Conservation (phyloP, 2,888 invertebrate species). For the Myopa testacea region DNA sequence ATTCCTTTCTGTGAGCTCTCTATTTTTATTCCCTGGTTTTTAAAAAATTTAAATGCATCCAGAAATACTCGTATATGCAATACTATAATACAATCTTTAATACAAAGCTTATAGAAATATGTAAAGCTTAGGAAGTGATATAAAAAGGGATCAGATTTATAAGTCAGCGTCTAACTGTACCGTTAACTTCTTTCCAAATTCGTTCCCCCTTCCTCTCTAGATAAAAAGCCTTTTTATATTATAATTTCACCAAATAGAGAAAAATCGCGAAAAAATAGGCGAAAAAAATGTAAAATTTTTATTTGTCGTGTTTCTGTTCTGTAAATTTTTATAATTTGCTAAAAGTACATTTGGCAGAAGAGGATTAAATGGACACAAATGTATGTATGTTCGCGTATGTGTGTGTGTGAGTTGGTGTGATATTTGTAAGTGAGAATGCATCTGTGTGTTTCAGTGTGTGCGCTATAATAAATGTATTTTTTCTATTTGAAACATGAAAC, state of each 20-base stretch:
- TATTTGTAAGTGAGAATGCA: not conserved
- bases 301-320: conserved; percentile 21
- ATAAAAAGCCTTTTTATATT: not conserved
- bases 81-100: too few relatives aligned
- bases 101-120: too few relatives aligned
- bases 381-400: not conserved
- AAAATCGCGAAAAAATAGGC: not conserved
- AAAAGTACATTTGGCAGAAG: conserved; percentile 36
- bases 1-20: too few relatives aligned
- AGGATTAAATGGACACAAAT: conserved; percentile 20
- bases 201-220: too few relatives aligned
- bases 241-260: too few relatives aligned
- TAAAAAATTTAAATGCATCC: too few relatives aligned
- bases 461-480: not conserved
- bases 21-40: too few relatives aligned
- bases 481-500: conserved; percentile 34
- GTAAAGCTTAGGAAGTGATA: too few relatives aligned
- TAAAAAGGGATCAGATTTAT: too few relatives aligned
- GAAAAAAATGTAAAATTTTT: conserved; percentile 14
- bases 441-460: conserved; percentile 24
- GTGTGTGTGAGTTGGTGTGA: conserved; percentile 9
- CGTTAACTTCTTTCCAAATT: too few relatives aligned
- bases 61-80: too few relatives aligned
- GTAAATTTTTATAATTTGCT: conserved; percentile 41
- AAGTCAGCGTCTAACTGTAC: too few relatives aligned